A percentile compares a stretch with the other conserved stretches of the same genome.
Conservation (phyloP, 2,113 vertebrate genomes). For the Tretioscincus oriximinensis region DNA sequence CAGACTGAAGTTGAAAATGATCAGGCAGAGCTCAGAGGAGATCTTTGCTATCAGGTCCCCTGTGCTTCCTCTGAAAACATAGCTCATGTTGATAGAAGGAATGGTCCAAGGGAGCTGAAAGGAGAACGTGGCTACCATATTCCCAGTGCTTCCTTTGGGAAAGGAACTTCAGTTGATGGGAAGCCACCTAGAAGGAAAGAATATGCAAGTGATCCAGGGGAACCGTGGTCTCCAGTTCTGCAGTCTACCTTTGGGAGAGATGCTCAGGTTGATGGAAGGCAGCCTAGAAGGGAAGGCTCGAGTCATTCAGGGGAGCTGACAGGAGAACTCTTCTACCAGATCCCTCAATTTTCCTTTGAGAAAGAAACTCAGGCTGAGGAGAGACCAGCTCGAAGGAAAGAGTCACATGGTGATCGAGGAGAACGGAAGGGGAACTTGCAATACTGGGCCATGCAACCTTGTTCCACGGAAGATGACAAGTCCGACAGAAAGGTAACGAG, state of each 20-base stretch:
- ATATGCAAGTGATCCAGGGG: neutral
- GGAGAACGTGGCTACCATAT: neutral
- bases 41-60: accelerated
- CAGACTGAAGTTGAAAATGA: neutral
- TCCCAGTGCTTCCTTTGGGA: neutral
- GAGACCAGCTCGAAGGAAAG: neutral
- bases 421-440: neutral
- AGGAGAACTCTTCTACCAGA: neutral
- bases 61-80: accelerated
- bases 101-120: neutral
- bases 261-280: neutral
- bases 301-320: neutral
- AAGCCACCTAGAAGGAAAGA: neutral
- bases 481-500: neutral
- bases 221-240: neutral
- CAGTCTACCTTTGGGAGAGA: neutral
- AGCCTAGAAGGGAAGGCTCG: neutral
- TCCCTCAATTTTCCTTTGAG: neutral
- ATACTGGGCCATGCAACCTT: no score
- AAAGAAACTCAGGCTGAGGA: neutral
- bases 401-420: neutral
- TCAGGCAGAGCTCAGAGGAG: neutral
- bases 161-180: neutral
- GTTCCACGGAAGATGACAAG: no score
- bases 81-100: no score